Conservation (phyloP, 2,888 invertebrate species). For the Pedicia rivosa region DNA sequence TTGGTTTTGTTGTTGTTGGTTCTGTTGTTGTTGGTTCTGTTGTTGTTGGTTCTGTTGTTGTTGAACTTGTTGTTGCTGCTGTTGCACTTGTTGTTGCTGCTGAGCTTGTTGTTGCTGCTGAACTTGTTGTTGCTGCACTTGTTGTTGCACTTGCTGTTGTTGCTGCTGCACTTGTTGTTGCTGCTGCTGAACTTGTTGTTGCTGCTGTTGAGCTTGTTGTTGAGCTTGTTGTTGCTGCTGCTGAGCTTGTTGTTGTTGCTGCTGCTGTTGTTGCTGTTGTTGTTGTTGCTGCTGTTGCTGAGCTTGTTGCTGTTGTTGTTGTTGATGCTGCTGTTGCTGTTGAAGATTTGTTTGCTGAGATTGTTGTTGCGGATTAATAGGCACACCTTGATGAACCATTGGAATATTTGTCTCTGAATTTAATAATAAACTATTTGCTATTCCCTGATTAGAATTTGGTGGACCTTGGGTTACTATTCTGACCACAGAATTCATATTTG, state of each 20-base stretch:
- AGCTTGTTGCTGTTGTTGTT: slow-evolving; percentile 5
- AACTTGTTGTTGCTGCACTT: slow-evolving; percentile 5
- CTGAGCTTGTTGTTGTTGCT: slow-evolving; percentile 9
- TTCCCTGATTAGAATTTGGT: slow-evolving; percentile 14
- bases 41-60: slow-evolving; percentile 7
- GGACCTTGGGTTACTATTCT: slow-evolving; percentile 19
- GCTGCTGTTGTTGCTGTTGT: slow-evolving; percentile 24
- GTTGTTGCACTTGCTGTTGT: slow-evolving; percentile 11
- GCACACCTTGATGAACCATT: too few species aligned
- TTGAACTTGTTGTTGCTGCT: slow-evolving; percentile 12
- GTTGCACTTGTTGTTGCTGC: slow-evolving; percentile 14
- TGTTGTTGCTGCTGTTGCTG: slow-evolving; percentile 9
- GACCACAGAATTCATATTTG: slow-evolving; percentile 15
- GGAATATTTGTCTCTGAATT: slow-evolving; percentile 14
- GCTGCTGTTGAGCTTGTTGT: slow-evolving; percentile 12
- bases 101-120: slow-evolving; percentile 13
- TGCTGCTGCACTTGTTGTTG: slow-evolving; percentile 14
- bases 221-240: slow-evolving; percentile 7
- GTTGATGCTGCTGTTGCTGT: slow-evolving; percentile 6
- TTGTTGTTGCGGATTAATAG: slow-evolving; percentile 4
- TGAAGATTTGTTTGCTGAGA: slow-evolving; percentile 4
- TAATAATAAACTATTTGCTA: slow-evolving; percentile 19
- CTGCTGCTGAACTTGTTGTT: slow-evolving; percentile 15
- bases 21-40: slow-evolving; percentile 1
- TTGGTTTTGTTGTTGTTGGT: slow-evolving; percentile 12